Base-by-base conservation (phyloP, 2,113 vertebrate species). In the Ploceus nigricollis region DNA sequence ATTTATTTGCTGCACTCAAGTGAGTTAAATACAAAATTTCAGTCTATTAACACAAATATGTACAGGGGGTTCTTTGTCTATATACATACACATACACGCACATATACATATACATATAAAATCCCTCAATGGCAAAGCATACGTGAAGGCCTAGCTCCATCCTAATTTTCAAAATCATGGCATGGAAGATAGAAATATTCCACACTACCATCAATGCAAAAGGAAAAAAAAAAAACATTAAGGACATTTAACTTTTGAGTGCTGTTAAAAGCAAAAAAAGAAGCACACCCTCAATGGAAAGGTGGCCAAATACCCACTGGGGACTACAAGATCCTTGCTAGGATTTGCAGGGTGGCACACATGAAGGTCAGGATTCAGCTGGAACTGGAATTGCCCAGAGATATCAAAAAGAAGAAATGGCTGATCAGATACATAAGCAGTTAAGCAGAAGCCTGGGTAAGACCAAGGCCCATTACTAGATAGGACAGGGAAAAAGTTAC, bases 31-130 rank as follows among this genome's bases (percentile, higher is more conserved):
- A 65, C 5, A 54, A 70, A 69, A 70, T 30, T 60, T 51, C 51
- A 65, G 19, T 12, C 25, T 35, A 21, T 6, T 23, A 66, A 45
- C 30, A 47, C 8, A 31, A 75, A 78, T 5, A 15, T 31, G 37
- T 17, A 23, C 16, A 31, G 5, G 11, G 11, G 13, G 8, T 4
- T 4, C 4, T 50, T 18, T 28, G 18, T 19, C 18, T 20, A 11
- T 40, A 12, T 11, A 16, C 4, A n/a, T 5, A 44, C 3, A 33
- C 9, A 30, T 2, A 40, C 10, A 24, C 1, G 58, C 7, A 40
- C 3, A 57, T 4, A 47, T 6, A 35, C 7, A 42, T 1, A 23
- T 3, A 65, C 8, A 47, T 6, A 19, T 7, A 70, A 57, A 68
- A 66, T 31, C 9, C 7, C 27, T 75, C n/a, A 77, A 16, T 50